phyloP scores from a whole-genome alignment of 2,113 vertebrate genomes.

The Cyanistes caeruleus region DNA sequence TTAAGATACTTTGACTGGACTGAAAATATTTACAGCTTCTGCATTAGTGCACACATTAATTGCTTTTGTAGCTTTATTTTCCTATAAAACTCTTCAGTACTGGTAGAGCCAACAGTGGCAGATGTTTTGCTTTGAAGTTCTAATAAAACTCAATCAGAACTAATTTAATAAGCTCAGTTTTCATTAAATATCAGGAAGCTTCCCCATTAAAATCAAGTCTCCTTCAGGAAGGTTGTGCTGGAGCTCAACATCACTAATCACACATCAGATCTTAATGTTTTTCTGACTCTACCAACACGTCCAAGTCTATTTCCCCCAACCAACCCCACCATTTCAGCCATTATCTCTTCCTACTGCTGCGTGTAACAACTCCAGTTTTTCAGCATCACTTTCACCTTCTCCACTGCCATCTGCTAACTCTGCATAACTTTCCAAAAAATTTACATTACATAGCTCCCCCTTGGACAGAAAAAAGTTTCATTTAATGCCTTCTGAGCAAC shows the following conservation, averaged over 20 bases:
- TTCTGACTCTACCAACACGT: not conserved
- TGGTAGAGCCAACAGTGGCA: not conserved
- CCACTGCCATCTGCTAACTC: not conserved
- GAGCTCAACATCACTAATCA: not conserved
- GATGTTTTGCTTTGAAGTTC: not conserved
- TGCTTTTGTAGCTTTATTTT: not conserved
- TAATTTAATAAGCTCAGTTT: not conserved
- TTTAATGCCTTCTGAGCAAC: not conserved
- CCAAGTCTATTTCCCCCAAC: not conserved
- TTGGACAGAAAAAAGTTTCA: not conserved
- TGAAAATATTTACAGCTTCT: slow-evolving; percentile 30
- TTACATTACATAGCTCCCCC: not conserved
- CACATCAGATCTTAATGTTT: not conserved
- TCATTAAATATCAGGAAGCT: not conserved
- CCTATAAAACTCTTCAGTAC: not conserved
- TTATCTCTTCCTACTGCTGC: not conserved
- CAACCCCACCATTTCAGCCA: not conserved
- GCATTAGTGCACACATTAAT: not conserved
- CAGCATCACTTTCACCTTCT: not conserved
- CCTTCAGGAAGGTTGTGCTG: not conserved
- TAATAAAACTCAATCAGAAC: not conserved
- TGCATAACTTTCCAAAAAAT: not conserved
- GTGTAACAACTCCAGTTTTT: not conserved
- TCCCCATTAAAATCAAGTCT: not conserved
- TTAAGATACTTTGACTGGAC: not conserved